Percentiles rank a stretch among this genome's conserved stretches.
Evolutionary conservation across 2,888 invertebrate genomes (phyloP).

Genomic region (Drosophila recens): DNA sequence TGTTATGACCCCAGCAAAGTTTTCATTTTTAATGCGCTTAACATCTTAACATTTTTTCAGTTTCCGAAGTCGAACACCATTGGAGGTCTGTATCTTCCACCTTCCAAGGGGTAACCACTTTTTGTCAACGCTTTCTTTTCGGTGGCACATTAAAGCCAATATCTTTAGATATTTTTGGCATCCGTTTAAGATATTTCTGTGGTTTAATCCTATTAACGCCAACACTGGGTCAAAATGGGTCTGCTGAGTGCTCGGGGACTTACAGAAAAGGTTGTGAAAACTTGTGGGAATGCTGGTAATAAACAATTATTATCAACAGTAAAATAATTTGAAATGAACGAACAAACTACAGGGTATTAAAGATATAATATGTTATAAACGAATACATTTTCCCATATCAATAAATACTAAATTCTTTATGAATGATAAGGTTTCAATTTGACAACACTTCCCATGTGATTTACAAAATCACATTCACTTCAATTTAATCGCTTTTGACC

Average conservation of each 20-base stretch:
- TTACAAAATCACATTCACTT: constrained; percentile 16
- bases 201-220: constrained; percentile 66
- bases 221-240: constrained; percentile 30
- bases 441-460: constrained; percentile 9
- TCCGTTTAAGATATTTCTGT: constrained; percentile 39
- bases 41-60: constrained; percentile 46
- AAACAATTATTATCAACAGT: background rate
- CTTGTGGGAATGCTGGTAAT: background rate
- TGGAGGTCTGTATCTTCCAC: constrained; percentile 42
- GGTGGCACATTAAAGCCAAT: constrained; percentile 53
- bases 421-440: constrained; percentile 1
- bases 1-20: constrained; percentile 22
- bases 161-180: constrained; percentile 65
- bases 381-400: no score
- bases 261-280: constrained; percentile 8
- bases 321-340: background rate
- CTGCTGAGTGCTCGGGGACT: constrained; percentile 2
- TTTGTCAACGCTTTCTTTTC: constrained; percentile 67
- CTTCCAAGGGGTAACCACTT: constrained; percentile 25
- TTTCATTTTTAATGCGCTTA: constrained; percentile 67
- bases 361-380: no score
- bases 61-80: constrained; percentile 17
- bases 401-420: background rate
- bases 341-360: background rate
- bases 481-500: constrained; percentile 15